Percentiles rank a stretch among this genome's conserved stretches.
Evolutionary conservation across 2,113 vertebrate genomes (phyloP).

Genomic region (Coracopsis vasa): DNA sequence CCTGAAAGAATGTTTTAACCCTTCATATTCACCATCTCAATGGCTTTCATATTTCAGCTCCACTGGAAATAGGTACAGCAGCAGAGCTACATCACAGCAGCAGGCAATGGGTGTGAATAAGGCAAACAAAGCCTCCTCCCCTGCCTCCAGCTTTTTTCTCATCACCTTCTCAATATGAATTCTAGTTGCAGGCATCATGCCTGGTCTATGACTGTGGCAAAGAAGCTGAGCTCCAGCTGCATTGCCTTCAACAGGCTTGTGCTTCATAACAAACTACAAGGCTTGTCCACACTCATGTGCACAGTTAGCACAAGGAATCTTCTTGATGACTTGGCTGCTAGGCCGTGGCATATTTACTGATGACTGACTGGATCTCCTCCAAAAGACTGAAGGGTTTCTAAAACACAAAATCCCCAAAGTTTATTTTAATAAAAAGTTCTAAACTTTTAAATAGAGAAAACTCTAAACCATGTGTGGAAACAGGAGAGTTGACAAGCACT

Average conservation of each 20-base stretch:
- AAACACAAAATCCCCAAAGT: not conserved
- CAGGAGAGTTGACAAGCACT: not conserved
- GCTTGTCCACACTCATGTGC: not conserved
- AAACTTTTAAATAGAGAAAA: not conserved
- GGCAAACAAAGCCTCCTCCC: not conserved
- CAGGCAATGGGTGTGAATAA: accelerated
- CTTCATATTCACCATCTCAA: not conserved
- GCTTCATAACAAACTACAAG: not conserved
- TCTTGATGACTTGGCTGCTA: not conserved
- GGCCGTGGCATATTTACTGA: not conserved
- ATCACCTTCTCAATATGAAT: not conserved
- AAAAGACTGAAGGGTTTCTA: not conserved
- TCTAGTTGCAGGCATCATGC: not conserved
- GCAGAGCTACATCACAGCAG: not conserved
- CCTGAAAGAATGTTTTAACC: not conserved
- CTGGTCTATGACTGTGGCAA: not conserved
- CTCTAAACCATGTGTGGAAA: not conserved
- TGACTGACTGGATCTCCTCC: not conserved
- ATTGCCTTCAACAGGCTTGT: not conserved
- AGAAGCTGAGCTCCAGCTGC: not conserved
- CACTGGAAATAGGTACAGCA: accelerated
- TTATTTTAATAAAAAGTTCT: not conserved
- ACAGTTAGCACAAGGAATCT: not conserved
- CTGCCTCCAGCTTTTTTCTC: not conserved
- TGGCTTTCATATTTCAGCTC: not conserved